phyloP scores from a whole-genome alignment of 2,113 vertebrate genomes.

The Podarcis cretensis region DNA sequence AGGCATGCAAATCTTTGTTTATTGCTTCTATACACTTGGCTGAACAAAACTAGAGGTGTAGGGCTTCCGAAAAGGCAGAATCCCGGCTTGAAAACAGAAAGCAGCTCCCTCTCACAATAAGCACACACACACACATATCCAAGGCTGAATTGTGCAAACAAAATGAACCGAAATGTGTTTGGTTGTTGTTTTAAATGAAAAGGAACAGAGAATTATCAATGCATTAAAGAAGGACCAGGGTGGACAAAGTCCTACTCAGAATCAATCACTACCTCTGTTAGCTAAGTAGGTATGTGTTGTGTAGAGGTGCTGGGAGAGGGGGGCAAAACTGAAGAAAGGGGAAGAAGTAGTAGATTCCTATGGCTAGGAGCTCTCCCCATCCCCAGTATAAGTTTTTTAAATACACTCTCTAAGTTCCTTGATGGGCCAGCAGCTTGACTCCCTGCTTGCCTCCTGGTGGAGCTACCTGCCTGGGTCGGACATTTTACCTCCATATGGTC shows the following conservation, averaged over 20 bases:
- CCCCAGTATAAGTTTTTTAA: not conserved
- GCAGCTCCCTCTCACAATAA: conserved; percentile 35
- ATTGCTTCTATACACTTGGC: conserved; percentile 48
- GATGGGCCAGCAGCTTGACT: not conserved
- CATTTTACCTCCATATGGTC: too few species aligned
- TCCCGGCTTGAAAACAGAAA: conserved; percentile 49
- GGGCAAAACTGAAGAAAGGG: not conserved
- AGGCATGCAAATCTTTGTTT: conserved; percentile 49
- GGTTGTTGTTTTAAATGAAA: conserved; percentile 6
- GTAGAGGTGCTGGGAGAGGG: not conserved
- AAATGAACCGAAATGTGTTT: conserved; percentile 28
- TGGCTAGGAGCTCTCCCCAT: not conserved
- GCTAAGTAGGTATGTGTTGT: not conserved
- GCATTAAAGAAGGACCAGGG: conserved; percentile 11
- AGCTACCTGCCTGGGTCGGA: too few species aligned
- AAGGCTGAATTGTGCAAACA: conserved; percentile 3
- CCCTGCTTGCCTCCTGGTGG: too few species aligned
- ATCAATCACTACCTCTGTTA: not conserved
- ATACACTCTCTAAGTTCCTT: not conserved
- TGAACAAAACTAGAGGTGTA: conserved; percentile 25
- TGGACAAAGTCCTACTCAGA: not conserved
- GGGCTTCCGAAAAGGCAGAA: conserved; percentile 43
- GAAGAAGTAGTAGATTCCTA: not conserved
- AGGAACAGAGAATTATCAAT: not conserved
- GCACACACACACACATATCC: too few species aligned